These are phyloP conservation scores for Apus apus DNA, from an alignment of 2,113 vertebrate genomes.

Conservation along the genomic window DNA sequence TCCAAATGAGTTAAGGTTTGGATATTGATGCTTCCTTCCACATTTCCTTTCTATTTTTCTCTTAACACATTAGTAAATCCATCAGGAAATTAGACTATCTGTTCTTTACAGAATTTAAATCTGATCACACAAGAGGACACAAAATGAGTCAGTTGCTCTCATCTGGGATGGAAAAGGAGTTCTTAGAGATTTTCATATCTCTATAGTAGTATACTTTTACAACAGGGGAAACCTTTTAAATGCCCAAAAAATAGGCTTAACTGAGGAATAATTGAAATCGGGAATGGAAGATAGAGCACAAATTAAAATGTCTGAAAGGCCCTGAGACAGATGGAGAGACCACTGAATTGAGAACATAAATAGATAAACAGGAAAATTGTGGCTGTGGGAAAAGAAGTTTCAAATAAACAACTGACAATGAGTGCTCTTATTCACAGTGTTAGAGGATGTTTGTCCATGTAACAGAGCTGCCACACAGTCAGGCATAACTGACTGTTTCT, in stretches of 20 bases:
- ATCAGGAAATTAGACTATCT: neutral
- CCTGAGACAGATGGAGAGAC: neutral
- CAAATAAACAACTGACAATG: neutral
- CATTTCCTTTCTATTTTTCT: slow-evolving; percentile 1
- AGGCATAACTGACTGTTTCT: neutral
- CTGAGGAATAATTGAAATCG: slow-evolving; percentile 2
- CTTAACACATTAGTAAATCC: slow-evolving; percentile 50
- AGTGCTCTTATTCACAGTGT: neutral
- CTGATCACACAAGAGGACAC: slow-evolving; percentile 31
- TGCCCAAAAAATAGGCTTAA: neutral
- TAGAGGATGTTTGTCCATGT: neutral
- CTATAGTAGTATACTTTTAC: neutral
- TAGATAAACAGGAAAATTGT: neutral
- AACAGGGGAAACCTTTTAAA: neutral
- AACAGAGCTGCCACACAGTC: neutral
- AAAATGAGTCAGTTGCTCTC: slow-evolving; percentile 58
- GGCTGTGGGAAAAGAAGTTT: neutral
- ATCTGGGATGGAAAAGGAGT: neutral
- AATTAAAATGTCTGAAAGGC: neutral
- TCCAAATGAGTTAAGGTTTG: neutral
- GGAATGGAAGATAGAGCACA: neutral
- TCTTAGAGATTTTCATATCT: neutral
- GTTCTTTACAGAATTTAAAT: slow-evolving; percentile 43
- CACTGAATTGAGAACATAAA: neutral
- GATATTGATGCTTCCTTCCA: slow-evolving; percentile 11